A percentile compares a stretch with the other conserved stretches of the same genome.
phyloP scores from a whole-genome alignment of 1,140 invertebrate species.

The Heliothis virescens region DNA sequence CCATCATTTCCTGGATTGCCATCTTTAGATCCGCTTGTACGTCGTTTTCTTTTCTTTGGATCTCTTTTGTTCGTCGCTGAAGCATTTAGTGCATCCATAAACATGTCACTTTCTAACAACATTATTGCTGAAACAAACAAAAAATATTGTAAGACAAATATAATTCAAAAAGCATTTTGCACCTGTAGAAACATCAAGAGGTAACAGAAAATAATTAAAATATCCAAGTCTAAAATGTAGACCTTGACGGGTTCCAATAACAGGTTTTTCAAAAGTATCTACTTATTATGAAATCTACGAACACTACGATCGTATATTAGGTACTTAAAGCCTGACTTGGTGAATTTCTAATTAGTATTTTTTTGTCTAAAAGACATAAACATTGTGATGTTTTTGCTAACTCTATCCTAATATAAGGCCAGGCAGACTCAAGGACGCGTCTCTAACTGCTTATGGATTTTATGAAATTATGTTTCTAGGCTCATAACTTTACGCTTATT shows the following conservation, averaged over 20 bases:
- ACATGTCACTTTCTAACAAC: slow-evolving; percentile 95
- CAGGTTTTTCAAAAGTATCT: no score
- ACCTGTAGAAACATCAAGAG: neutral
- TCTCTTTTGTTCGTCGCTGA: slow-evolving; percentile 92
- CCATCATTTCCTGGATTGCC: slow-evolving; percentile 84
- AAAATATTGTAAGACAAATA: slow-evolving; percentile 48
- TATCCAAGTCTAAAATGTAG: slow-evolving; percentile 61
- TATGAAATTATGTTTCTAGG: no score
- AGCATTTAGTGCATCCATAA: slow-evolving; percentile 95
- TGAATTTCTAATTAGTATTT: no score
- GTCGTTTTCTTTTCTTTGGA: slow-evolving; percentile 91
- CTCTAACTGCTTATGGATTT: no score
- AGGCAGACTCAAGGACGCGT: no score
- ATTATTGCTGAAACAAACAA: slow-evolving; percentile 89
- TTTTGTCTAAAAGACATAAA: no score
- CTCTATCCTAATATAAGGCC: no score
- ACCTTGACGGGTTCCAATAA: slow-evolving; percentile 47
- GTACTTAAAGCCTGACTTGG: no score
- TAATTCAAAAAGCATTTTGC: neutral
- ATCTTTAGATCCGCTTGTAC: slow-evolving; percentile 89
- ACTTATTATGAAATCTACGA: no score
- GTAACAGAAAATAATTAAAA: neutral
- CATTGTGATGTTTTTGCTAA: no score
- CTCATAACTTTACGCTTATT: no score
- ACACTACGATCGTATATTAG: no score